Conservation (phyloP, 2,797 vertebrate species). For the Apodemus agrarius region DNA sequence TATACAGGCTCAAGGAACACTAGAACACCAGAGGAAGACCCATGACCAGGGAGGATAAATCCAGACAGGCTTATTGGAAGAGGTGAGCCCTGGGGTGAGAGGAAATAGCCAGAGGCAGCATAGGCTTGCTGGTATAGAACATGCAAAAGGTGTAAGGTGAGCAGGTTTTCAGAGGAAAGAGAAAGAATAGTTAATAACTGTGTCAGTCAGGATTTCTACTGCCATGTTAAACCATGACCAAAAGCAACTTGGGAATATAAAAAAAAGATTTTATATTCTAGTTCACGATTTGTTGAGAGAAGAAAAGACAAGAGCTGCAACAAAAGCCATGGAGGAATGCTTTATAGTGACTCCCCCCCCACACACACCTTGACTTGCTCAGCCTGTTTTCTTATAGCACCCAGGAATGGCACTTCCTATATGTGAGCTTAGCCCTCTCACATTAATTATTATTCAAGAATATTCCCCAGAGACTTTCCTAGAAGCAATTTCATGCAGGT, state of each 20-base stretch:
- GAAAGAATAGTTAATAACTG: neutral
- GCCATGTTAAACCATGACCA: neutral
- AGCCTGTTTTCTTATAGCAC: neutral
- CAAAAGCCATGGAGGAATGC: neutral
- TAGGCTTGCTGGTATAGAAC: neutral
- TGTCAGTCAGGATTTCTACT: neutral
- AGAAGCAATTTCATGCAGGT: neutral
- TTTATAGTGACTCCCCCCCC: neutral
- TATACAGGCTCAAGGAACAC: neutral
- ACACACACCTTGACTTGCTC: neutral
- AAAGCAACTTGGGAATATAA: neutral
- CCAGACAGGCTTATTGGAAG: neutral
- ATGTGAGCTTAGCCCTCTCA: too few relatives aligned
- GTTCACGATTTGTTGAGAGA: neutral
- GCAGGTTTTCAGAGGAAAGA: slow-evolving; percentile 5
- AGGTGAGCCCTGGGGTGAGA: neutral
- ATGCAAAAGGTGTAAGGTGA: neutral
- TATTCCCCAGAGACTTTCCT: neutral
- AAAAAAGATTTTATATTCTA: neutral
- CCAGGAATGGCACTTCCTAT: neutral
- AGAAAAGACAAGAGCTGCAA: neutral
- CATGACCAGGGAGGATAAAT: neutral
- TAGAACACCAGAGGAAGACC: neutral
- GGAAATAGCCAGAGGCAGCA: neutral
- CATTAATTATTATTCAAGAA: neutral